phyloP scores from a whole-genome alignment of 2,113 vertebrate genomes.

The Phoenicopterus ruber region DNA sequence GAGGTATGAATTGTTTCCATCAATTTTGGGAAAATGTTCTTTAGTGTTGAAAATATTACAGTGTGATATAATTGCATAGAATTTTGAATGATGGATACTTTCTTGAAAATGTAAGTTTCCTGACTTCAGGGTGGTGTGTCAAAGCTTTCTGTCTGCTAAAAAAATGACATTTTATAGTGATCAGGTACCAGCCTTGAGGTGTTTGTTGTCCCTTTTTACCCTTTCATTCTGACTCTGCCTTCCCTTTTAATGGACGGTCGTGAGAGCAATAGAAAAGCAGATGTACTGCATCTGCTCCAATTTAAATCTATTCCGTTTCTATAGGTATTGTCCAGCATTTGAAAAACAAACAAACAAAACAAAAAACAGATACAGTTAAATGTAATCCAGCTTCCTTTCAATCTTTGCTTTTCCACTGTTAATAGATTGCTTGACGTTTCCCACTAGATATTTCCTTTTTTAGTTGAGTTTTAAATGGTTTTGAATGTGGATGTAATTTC shows the following conservation, averaged over 20 bases:
- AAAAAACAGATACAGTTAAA: neutral
- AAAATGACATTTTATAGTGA: neutral
- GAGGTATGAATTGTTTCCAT: neutral
- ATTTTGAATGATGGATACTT: conserved; percentile 4
- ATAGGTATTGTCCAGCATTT: neutral
- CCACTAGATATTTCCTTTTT: neutral
- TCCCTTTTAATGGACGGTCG: neutral
- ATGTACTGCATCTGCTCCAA: neutral
- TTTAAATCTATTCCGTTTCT: neutral
- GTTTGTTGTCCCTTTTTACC: neutral
- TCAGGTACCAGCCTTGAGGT: neutral
- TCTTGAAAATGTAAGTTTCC: neutral
- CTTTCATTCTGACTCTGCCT: neutral
- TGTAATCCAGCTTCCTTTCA: neutral
- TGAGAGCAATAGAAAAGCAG: neutral
- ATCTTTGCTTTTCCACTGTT: neutral
- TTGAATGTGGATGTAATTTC: neutral
- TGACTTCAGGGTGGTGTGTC: neutral
- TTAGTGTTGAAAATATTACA: neutral
- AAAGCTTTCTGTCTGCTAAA: neutral
- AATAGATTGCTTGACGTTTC: neutral
- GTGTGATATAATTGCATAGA: conserved; percentile 6
- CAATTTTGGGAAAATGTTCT: neutral
- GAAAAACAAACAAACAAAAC: neutral
- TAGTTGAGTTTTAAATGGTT: neutral